Evolutionary conservation across 2,888 invertebrate genomes (phyloP).

Genomic region (Mechanitis mazaeus): DNA sequence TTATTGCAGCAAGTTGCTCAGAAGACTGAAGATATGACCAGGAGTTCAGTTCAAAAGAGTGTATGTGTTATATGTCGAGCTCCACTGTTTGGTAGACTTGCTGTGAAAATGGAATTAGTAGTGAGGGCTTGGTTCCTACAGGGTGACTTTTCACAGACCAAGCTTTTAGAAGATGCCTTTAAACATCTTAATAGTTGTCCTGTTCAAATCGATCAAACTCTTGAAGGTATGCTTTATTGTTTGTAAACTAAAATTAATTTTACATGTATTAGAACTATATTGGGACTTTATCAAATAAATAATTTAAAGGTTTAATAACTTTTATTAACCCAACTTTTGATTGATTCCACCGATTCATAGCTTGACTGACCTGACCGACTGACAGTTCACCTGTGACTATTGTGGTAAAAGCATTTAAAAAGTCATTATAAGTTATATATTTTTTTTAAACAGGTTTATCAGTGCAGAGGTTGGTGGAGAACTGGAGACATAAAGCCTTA

Average conservation of each 20-base stretch:
- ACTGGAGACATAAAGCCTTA: slow-evolving; percentile 94
- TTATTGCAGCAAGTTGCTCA: slow-evolving; percentile 87
- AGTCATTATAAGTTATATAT: slow-evolving; percentile 4
- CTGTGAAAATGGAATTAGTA: slow-evolving; percentile 96
- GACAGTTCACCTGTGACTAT: no score
- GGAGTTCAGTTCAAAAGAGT: slow-evolving; percentile 98
- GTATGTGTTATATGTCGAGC: slow-evolving; percentile 94
- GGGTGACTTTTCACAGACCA: slow-evolving; percentile 92
- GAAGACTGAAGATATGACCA: slow-evolving; percentile 95
- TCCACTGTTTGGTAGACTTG: slow-evolving; percentile 95
- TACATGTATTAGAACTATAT: no score
- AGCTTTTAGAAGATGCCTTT: slow-evolving; percentile 92
- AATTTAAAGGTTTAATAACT: no score
- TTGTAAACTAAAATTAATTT: no score
- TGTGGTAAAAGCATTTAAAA: neutral
- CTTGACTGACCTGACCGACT: no score
- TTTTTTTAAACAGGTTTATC: slow-evolving; percentile 81
- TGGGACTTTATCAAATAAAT: no score
- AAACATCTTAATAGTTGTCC: slow-evolving; percentile 93
- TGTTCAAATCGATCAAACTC: slow-evolving; percentile 66
- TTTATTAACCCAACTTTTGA: no score
- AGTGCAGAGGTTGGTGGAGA: slow-evolving; percentile 85
- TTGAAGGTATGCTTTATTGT: slow-evolving; percentile 55
- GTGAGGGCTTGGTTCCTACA: slow-evolving; percentile 98
- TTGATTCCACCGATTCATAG: no score